Conservation (phyloP, 2,113 vertebrate species). For the Melanostigma gelatinosum region DNA sequence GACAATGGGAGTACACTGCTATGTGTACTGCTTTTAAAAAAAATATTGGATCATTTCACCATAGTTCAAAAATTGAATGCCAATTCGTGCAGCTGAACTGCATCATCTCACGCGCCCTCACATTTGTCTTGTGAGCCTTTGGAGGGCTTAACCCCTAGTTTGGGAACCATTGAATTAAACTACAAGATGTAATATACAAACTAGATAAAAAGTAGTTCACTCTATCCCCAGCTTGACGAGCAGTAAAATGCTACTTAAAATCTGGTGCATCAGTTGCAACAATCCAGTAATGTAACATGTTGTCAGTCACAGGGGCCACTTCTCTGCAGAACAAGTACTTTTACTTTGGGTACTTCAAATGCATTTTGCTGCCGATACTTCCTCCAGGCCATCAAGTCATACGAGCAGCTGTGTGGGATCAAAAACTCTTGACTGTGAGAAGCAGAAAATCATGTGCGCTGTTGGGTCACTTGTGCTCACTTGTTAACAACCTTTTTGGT, state of each 20-base stretch:
- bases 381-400: too few relatives aligned
- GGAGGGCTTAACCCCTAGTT: background rate
- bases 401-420: background rate
- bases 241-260: background rate
- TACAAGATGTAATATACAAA: background rate
- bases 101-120: background rate
- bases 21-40: too few relatives aligned
- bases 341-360: background rate
- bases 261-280: too few relatives aligned
- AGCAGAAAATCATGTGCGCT: background rate
- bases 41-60: background rate
- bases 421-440: background rate
- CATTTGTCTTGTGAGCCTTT: background rate
- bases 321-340: background rate
- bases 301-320: background rate
- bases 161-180: background rate
- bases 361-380: background rate
- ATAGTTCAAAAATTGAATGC: background rate
- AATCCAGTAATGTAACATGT: too few relatives aligned
- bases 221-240: background rate
- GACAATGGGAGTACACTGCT: background rate
- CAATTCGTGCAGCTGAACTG: too few relatives aligned
- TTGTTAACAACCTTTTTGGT: background rate
- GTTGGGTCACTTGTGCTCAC: background rate
- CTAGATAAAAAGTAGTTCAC: background rate